These are phyloP conservation scores for Pristiophorus japonicus DNA, from an alignment of 2,113 vertebrate species.

Conservation along the genomic window DNA sequence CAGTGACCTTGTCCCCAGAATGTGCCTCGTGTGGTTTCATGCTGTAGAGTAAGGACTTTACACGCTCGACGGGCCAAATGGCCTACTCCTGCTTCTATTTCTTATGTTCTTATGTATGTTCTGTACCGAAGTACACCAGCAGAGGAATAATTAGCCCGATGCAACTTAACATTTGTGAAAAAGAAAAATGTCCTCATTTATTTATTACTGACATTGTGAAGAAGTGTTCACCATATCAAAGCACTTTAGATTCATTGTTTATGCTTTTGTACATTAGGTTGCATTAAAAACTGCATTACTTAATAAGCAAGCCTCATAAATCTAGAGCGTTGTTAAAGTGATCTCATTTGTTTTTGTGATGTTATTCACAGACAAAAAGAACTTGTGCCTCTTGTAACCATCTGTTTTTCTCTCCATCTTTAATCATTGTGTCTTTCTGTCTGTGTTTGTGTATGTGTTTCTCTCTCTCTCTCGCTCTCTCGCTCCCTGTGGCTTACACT, in stretches of 20 bases:
- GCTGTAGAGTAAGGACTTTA: no score
- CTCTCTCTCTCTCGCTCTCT: not conserved
- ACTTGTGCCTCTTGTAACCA: not conserved
- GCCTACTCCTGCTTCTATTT: no score
- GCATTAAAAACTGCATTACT: not conserved
- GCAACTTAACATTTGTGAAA: not conserved
- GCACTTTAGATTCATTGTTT: not conserved
- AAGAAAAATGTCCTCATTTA: not conserved
- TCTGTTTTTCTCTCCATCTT: not conserved
- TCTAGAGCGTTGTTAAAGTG: not conserved
- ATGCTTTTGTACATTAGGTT: not conserved
- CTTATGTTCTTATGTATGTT: no score
- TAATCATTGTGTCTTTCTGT: not conserved
- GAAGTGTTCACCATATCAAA: not conserved
- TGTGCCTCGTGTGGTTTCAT: no score
- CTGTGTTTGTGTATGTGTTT: not conserved
- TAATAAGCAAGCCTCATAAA: not conserved
- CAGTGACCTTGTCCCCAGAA: no score
- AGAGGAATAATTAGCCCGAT: not conserved
- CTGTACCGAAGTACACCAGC: not conserved
- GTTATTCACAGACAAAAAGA: not conserved
- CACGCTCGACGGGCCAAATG: no score
- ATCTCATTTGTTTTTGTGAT: not conserved
- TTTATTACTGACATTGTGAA: not conserved
- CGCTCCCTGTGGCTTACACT: not conserved